Percentiles rank a stretch among this genome's conserved stretches.
Evolutionary conservation across 2,113 vertebrate genomes (phyloP).

Genomic region (Mormyrus iriodes): DNA sequence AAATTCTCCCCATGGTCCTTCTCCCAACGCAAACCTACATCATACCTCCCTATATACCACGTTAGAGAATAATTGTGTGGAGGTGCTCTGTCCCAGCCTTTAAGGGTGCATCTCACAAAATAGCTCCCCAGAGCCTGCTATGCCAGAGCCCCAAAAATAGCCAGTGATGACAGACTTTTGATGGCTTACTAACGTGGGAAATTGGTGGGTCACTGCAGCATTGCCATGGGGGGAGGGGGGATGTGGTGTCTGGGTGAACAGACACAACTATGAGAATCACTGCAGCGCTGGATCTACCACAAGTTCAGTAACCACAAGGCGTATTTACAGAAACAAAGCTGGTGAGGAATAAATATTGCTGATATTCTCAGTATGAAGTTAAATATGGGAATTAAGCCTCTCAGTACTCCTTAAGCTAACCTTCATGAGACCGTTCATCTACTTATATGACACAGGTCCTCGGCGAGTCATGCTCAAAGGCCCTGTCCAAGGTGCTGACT

Average conservation of each 20-base stretch:
- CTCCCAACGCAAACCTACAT: not conserved
- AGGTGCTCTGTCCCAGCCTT: conserved; percentile 20
- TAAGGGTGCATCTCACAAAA: not conserved
- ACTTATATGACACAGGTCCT: conserved; percentile 19
- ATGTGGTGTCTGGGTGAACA: not conserved
- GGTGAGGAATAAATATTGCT: not conserved
- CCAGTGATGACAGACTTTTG: conserved; percentile 32
- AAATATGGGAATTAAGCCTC: conserved; percentile 18
- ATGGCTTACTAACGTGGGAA: conserved; percentile 31
- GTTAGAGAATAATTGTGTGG: conserved; percentile 19
- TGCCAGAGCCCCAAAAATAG: not conserved
- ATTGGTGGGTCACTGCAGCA: conserved; percentile 9
- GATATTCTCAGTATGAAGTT: not conserved
- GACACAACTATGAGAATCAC: not conserved
- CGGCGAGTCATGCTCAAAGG: conserved; percentile 24
- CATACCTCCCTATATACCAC: not conserved
- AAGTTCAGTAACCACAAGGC: not conserved
- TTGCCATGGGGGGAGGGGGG: not conserved
- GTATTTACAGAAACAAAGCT: not conserved
- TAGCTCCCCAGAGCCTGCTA: not conserved
- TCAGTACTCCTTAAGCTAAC: not conserved
- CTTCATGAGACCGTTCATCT: not conserved
- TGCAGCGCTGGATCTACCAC: not conserved
- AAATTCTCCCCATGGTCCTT: not conserved
- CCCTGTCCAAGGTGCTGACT: conserved; percentile 54